Percentiles rank a stretch among this genome's conserved stretches.
Conservation (phyloP, 1,140 invertebrate species). For the Palaemon carinicauda region DNA sequence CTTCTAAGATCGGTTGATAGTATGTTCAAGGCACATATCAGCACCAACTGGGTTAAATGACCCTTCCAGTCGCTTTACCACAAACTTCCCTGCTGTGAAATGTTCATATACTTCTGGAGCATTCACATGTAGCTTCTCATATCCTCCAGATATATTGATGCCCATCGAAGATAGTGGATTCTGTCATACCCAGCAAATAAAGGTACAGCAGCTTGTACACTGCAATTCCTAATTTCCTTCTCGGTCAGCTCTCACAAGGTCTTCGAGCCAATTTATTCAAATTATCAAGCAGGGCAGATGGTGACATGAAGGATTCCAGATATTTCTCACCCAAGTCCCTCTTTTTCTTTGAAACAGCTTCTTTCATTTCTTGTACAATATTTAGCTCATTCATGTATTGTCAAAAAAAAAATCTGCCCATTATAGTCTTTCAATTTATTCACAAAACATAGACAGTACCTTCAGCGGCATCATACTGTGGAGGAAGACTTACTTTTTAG, state of each 20-base stretch:
- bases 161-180: constrained; percentile 11
- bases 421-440: neutral
- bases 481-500: neutral
- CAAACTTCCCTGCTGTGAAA: constrained; percentile 13
- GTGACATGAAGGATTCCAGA: constrained; percentile 8
- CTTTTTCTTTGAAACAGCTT: too few relatives aligned
- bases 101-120: constrained; percentile 2
- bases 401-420: neutral
- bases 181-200: constrained; percentile 15
- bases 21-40: too few relatives aligned
- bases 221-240: constrained; percentile 1
- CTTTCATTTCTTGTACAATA: neutral
- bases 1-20: constrained; percentile 40
- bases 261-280: neutral
- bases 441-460: neutral
- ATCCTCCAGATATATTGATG: constrained; percentile 10
- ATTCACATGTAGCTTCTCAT: constrained; percentile 15
- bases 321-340: neutral
- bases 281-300: neutral
- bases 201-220: neutral
- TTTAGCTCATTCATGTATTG: neutral
- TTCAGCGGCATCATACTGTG: too few relatives aligned
- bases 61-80: neutral
- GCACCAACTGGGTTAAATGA: constrained; percentile 14
- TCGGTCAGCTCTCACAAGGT: constrained; percentile 14